Percentiles rank a stretch among this genome's conserved stretches.
Evolutionary conservation across 2,113 vertebrate genomes (phyloP).

Genomic region (Tichodroma muraria): DNA sequence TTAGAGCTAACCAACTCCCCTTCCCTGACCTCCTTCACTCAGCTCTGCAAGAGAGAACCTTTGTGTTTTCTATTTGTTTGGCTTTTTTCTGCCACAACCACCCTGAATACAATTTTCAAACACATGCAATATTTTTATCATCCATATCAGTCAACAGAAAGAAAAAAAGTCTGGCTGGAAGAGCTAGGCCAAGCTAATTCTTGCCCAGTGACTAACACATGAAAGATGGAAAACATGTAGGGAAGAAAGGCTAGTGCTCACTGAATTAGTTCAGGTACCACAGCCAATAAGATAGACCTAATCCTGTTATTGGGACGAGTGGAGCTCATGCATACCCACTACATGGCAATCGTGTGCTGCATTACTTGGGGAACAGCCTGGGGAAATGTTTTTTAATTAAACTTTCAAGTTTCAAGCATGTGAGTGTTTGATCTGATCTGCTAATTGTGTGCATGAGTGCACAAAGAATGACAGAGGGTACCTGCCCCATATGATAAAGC

Average conservation of each 20-base stretch:
- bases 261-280: conserved; percentile 23
- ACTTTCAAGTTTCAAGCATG: not conserved
- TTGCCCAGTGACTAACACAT: not conserved
- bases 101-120: not conserved
- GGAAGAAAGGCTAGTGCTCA: not conserved
- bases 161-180: not conserved
- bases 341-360: not conserved
- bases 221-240: not conserved
- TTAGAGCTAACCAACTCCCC: not conserved
- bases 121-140: not conserved
- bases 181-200: not conserved
- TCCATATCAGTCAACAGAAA: not conserved
- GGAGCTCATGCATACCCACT: not conserved
- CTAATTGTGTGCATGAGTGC: not conserved
- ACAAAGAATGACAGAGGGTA: not conserved
- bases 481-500: not conserved
- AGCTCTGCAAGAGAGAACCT: not conserved
- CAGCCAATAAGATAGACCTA: conserved; percentile 33
- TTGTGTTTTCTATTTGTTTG: not conserved
- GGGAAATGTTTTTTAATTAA: not conserved
- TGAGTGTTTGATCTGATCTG: not conserved
- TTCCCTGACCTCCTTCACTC: not conserved
- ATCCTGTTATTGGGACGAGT: conserved; percentile 17
- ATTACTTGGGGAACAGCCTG: not conserved
- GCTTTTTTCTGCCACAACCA: not conserved